These are phyloP conservation scores for Platycheirus albimanus DNA, from an alignment of 2,888 invertebrate species.

Conservation along the genomic window DNA sequence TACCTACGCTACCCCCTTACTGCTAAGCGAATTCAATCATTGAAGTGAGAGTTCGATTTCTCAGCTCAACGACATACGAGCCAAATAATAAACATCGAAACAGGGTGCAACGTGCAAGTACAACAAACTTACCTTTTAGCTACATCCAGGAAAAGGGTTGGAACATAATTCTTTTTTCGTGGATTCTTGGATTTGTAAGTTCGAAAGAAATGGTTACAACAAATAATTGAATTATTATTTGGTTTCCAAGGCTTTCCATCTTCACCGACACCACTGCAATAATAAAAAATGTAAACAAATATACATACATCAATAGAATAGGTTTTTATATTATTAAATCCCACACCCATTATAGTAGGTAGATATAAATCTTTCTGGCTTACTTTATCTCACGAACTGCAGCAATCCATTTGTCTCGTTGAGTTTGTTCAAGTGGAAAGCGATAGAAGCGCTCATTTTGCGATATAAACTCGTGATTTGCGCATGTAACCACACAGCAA, in stretches of 20 bases:
- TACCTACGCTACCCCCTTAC: no score
- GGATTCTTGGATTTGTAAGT: neutral
- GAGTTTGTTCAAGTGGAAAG: neutral
- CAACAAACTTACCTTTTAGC: no score
- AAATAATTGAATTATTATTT: neutral
- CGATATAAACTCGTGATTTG: neutral
- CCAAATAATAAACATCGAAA: no score
- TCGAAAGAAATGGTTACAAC: neutral
- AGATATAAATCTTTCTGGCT: neutral
- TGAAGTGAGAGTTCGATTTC: no score
- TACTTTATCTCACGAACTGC: slow-evolving; percentile 3
- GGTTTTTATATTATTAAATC: no score
- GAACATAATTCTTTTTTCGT: neutral
- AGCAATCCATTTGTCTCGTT: neutral
- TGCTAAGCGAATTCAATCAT: no score
- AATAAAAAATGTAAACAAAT: neutral
- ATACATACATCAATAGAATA: no score
- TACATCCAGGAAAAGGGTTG: neutral
- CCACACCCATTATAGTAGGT: no score
- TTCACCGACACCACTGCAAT: slow-evolving; percentile 1
- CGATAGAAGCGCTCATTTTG: neutral
- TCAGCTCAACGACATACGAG: no score
- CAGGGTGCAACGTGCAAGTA: no score
- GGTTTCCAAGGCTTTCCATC: neutral
- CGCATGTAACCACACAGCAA: slow-evolving; percentile 9